Evolutionary conservation across 2,113 vertebrate species (phyloP).

Genomic region (Eretmochelys imbricata): DNA sequence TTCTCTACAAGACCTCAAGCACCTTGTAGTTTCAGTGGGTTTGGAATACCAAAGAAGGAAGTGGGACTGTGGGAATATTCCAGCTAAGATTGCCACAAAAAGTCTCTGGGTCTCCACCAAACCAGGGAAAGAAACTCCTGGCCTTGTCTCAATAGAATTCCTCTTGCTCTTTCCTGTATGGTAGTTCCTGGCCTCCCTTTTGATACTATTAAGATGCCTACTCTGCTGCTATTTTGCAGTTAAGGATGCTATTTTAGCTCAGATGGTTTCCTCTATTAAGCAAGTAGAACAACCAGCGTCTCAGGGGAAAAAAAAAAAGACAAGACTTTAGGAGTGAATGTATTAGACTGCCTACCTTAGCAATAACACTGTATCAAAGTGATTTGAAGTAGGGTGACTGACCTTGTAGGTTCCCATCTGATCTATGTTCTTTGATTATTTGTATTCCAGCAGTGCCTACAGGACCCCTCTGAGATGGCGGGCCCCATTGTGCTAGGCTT

Average conservation of each 20-base stretch:
- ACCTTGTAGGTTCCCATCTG: neutral
- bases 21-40: neutral
- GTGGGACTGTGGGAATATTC: neutral
- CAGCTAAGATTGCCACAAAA: neutral
- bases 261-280: neutral
- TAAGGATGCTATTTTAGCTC: neutral
- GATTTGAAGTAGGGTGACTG: neutral
- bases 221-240: neutral
- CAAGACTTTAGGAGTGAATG: neutral
- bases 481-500: neutral
- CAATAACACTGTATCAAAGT: neutral
- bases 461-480: neutral
- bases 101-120: neutral
- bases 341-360: neutral
- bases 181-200: neutral
- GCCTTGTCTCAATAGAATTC: neutral
- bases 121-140: neutral
- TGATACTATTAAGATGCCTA: neutral
- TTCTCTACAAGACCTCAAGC: rapidly evolving
- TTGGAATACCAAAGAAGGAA: neutral
- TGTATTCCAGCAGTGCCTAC: neutral
- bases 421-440: neutral
- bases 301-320: neutral
- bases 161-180: neutral
- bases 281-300: rapidly evolving